Percentiles rank a stretch among this genome's conserved stretches.
Conservation (phyloP, 2,113 vertebrate species). For the Astatoreochromis straeleni region DNA sequence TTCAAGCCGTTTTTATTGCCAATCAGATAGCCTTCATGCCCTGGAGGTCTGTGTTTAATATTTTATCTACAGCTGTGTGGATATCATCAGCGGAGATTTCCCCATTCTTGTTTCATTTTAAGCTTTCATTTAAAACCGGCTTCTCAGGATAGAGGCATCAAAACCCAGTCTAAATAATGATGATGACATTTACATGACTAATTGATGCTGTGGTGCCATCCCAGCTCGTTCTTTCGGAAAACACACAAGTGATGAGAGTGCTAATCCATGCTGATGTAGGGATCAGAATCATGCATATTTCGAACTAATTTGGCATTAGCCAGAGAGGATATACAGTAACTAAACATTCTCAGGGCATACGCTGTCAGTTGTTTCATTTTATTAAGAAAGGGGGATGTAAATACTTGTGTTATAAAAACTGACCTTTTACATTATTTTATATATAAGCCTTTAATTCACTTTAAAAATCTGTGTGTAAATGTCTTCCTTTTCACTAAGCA, state of each 20-base stretch:
- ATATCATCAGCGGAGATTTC: conserved; percentile 43
- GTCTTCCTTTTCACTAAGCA: background rate
- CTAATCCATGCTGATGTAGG: conserved; percentile 12
- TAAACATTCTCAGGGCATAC: background rate
- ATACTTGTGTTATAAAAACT: background rate
- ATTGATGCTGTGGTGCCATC: conserved; percentile 20
- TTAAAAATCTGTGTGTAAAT: background rate
- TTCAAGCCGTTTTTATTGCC: conserved; percentile 30
- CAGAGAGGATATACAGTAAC: background rate
- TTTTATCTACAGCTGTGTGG: conserved; percentile 45
- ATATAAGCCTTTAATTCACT: background rate
- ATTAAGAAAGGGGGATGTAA: background rate
- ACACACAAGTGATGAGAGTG: background rate
- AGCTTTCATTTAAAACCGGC: conserved; percentile 2
- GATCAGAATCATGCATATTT: conserved; percentile 12
- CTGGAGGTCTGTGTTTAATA: conserved; percentile 57
- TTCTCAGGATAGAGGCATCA: conserved; percentile 20
- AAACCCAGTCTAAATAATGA: background rate
- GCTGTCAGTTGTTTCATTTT: background rate
- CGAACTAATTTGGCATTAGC: background rate
- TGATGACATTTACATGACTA: conserved; percentile 42
- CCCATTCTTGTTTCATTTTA: conserved; percentile 37
- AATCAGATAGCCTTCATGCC: conserved; percentile 28
- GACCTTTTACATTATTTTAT: background rate
- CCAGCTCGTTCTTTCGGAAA: background rate